Conservation (phyloP, 1,140 invertebrate species). For the Lasioglossum albipes region DNA sequence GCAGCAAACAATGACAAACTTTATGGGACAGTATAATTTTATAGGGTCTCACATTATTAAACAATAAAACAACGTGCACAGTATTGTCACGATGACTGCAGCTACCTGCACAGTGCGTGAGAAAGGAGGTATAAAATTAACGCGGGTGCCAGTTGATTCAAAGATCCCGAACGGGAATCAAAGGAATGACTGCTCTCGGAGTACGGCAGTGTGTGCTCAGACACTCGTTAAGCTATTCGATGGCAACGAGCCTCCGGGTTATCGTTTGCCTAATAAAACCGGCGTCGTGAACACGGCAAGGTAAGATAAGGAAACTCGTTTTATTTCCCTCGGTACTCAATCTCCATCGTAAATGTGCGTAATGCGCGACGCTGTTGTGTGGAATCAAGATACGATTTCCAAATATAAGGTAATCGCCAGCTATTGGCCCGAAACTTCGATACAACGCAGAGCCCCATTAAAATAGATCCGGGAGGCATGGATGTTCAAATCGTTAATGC, state of each 20-base stretch:
- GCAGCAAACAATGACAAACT: too few relatives aligned
- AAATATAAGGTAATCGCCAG: slow-evolving; percentile 3
- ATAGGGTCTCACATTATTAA: too few relatives aligned
- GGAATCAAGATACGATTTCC: slow-evolving; percentile 55
- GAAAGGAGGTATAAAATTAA: too few relatives aligned
- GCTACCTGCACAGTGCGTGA: too few relatives aligned
- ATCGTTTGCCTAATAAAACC: slow-evolving; percentile 67
- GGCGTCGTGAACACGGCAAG: slow-evolving; percentile 54
- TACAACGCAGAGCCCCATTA: too few relatives aligned
- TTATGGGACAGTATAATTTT: too few relatives aligned
- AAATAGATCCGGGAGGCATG: too few relatives aligned
- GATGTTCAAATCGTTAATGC: too few relatives aligned
- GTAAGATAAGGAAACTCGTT: slow-evolving; percentile 62
- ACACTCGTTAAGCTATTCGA: slow-evolving; percentile 58
- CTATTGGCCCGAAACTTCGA: not conserved
- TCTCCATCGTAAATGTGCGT: slow-evolving; percentile 57
- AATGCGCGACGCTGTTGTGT: slow-evolving; percentile 53
- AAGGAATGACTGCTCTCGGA: slow-evolving; percentile 27
- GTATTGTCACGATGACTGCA: too few relatives aligned
- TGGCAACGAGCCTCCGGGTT: slow-evolving; percentile 57
- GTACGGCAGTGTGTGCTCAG: slow-evolving; percentile 4
- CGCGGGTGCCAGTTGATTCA: too few relatives aligned
- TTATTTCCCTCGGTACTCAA: slow-evolving; percentile 56
- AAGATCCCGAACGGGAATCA: not conserved
- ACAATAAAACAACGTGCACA: too few relatives aligned